Conservation (phyloP, 2,113 vertebrate genomes). For the Phyllostomus discolor region DNA sequence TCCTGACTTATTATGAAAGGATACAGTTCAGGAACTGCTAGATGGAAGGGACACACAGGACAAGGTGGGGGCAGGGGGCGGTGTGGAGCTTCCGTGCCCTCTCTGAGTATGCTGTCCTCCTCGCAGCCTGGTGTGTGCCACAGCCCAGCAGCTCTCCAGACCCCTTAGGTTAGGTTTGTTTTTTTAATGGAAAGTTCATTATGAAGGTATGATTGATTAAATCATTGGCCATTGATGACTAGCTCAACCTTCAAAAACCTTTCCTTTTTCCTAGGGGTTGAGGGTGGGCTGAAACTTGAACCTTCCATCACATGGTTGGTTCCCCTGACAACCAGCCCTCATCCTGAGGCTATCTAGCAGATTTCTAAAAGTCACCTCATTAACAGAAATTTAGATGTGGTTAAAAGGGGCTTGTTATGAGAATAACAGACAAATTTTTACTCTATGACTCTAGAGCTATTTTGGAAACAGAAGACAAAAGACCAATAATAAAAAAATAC, state of each 20-base stretch:
- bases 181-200: background rate
- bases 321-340: background rate
- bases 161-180: background rate
- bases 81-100: background rate
- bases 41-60: background rate
- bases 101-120: background rate
- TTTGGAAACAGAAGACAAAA: background rate
- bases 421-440: background rate
- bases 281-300: background rate
- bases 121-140: background rate
- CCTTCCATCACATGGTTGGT: background rate
- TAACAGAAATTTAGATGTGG: background rate
- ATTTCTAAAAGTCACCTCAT: background rate
- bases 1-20: background rate
- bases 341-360: background rate
- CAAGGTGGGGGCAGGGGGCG: background rate
- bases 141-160: background rate
- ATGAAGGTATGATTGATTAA: background rate
- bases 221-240: background rate
- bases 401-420: background rate
- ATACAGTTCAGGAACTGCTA: background rate
- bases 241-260: background rate
- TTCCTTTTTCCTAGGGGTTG: background rate
- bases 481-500: background rate
- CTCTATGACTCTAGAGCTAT: background rate